Evolutionary conservation across 2,888 invertebrate genomes (phyloP).

Genomic region (Dinocampus coccinellae): DNA sequence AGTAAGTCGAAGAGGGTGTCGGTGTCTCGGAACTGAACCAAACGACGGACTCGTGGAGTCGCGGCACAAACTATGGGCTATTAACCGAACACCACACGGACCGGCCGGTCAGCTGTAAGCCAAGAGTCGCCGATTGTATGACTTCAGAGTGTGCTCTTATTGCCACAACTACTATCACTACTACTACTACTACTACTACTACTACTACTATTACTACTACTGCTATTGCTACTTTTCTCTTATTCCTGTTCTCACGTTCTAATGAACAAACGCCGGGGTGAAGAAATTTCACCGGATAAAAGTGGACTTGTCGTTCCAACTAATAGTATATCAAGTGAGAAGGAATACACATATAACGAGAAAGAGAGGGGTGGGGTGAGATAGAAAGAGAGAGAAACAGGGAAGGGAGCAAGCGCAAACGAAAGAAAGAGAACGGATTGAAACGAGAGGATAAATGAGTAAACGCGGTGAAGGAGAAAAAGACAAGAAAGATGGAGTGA

Average conservation of each 20-base stretch:
- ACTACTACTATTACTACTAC: too few species aligned
- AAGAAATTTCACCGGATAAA: constrained; percentile 31
- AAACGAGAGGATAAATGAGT: constrained; percentile 14
- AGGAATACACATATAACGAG: too few species aligned
- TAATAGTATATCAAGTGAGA: constrained; percentile 22
- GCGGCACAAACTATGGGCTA: constrained; percentile 59
- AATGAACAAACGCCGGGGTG: constrained; percentile 16
- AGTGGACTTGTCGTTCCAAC: constrained; percentile 24
- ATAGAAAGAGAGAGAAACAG: constrained; percentile 41
- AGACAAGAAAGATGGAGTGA: constrained; percentile 20
- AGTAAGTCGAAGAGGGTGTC: constrained; percentile 12
- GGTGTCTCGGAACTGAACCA: background rate
- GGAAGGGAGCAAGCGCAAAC: constrained; percentile 10
- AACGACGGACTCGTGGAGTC: constrained; percentile 24
- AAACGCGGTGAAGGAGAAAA: background rate
- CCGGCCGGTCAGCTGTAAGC: constrained; percentile 68
- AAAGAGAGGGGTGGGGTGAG: too few species aligned
- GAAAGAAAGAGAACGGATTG: constrained; percentile 17
- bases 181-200: too few species aligned
- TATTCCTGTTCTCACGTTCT: background rate
- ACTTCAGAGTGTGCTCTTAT: constrained; percentile 42
- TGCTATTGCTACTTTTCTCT: background rate
- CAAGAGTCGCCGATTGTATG: constrained; percentile 50
- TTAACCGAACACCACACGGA: constrained; percentile 64
- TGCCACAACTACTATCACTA: background rate